A percentile compares a stretch with the other conserved stretches of the same genome.
Conservation (phyloP, 2,888 invertebrate species). For the Octodonta nipae region DNA sequence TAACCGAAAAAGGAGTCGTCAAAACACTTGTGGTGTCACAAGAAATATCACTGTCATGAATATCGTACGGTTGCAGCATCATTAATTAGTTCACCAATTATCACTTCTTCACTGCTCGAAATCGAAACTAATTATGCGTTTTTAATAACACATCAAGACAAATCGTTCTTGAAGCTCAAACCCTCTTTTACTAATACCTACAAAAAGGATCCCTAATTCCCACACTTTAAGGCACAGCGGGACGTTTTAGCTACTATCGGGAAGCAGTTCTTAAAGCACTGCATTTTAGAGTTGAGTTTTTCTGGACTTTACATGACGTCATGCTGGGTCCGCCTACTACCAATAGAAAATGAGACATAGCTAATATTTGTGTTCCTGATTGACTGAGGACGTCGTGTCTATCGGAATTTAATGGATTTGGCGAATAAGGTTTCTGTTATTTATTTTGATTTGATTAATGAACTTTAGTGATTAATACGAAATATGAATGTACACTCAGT, state of each 20-base stretch:
- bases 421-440: slow-evolving; percentile 11
- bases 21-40: slow-evolving; percentile 29
- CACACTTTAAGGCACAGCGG: too few species aligned
- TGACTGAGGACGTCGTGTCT: slow-evolving; percentile 16
- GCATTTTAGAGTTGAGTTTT: slow-evolving; percentile 18
- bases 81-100: slow-evolving; percentile 12
- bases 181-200: too few species aligned
- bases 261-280: too few species aligned
- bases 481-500: too few species aligned
- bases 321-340: slow-evolving; percentile 21
- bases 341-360: slow-evolving; percentile 24
- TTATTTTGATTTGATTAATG: slow-evolving; percentile 9
- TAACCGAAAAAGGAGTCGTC: slow-evolving; percentile 49
- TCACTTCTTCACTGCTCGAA: slow-evolving; percentile 17
- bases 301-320: slow-evolving; percentile 20
- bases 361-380: slow-evolving; percentile 26
- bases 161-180: slow-evolving; percentile 11
- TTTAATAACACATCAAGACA: slow-evolving; percentile 13
- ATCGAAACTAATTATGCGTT: slow-evolving; percentile 23
- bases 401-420: slow-evolving; percentile 13
- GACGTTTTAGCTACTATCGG: too few species aligned
- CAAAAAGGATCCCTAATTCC: too few species aligned
- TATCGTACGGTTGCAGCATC: slow-evolving; percentile 22
- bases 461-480: too few species aligned
- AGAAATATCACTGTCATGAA: slow-evolving; percentile 19